Evolutionary conservation across 30 jellyfish, hydroid and myxozoan species (phyloP).

Genomic region (Clytia hemisphaerica): DNA sequence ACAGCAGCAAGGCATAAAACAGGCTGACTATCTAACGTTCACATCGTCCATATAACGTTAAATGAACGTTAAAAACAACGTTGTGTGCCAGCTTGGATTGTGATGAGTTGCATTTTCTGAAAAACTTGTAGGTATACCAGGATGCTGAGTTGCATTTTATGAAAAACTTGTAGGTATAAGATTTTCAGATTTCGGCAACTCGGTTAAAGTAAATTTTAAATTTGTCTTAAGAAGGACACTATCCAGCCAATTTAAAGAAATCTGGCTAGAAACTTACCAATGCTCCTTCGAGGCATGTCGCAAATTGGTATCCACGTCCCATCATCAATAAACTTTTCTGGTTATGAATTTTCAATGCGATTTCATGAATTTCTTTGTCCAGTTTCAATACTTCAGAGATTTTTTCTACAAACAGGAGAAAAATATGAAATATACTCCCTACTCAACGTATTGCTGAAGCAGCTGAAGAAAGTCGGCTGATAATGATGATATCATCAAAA

Average conservation of each 20-base stretch:
- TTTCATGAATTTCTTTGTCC: conserved; percentile 64
- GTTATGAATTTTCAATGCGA: conserved; percentile 59
- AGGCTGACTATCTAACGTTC: too few species aligned
- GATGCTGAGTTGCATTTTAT: too few species aligned
- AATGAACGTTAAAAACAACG: too few species aligned
- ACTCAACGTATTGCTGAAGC: not conserved
- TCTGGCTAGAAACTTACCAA: conserved; percentile 51
- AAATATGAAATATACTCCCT: not conserved
- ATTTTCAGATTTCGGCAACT: too few species aligned
- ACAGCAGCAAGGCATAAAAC: not conserved
- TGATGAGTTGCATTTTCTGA: too few species aligned
- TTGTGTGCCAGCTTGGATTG: too few species aligned
- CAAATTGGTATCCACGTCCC: conserved; percentile 96
- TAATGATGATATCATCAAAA: not conserved
- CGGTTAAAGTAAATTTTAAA: too few species aligned
- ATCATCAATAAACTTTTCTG: conserved; percentile 78
- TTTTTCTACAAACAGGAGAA: conserved; percentile 31
- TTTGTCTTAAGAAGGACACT: too few species aligned
- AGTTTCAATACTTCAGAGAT: conserved; percentile 73
- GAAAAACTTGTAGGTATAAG: too few species aligned
- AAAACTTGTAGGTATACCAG: too few species aligned
- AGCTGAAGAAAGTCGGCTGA: not conserved
- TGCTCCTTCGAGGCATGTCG: conserved; percentile 97
- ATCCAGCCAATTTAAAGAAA: too few species aligned
- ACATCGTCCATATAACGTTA: too few species aligned